phyloP scores from a whole-genome alignment of 2,888 invertebrate species.

The Troilus luridus region DNA sequence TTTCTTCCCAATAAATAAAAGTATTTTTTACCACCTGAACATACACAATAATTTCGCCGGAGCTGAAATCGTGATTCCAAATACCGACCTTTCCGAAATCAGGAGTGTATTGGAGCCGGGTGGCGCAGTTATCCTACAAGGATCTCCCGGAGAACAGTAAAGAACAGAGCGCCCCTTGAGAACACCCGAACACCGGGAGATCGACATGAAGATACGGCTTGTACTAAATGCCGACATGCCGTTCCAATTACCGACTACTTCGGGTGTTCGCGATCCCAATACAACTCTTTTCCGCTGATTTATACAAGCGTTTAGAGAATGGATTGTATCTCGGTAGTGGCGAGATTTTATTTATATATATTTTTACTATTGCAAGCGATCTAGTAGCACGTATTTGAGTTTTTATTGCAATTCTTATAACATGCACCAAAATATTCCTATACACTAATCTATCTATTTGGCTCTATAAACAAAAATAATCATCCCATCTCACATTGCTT shows the following conservation, averaged over 20 bases:
- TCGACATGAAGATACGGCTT: background rate
- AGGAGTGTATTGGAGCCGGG: background rate
- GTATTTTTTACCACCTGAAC: too few relatives aligned
- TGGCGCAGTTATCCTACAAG: background rate
- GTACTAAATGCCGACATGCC: constrained; percentile 29
- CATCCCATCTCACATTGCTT: too few relatives aligned
- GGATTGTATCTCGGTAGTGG: too few relatives aligned
- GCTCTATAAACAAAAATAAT: too few relatives aligned
- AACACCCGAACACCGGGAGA: constrained; percentile 20
- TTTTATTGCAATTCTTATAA: too few relatives aligned
- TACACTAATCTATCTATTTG: too few relatives aligned
- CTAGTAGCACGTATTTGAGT: too few relatives aligned
- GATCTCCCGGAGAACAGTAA: background rate
- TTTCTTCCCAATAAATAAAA: too few relatives aligned
- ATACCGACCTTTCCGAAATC: background rate
- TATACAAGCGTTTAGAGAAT: too few relatives aligned
- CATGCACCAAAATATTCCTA: too few relatives aligned
- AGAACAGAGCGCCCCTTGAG: background rate
- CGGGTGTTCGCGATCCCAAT: background rate
- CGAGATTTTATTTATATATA: too few relatives aligned
- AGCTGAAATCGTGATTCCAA: background rate
- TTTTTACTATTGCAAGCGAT: too few relatives aligned
- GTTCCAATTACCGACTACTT: background rate
- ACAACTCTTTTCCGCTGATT: background rate
- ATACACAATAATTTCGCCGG: background rate